Conservation (phyloP, 2,113 vertebrate genomes). For the Melanostigma gelatinosum region DNA sequence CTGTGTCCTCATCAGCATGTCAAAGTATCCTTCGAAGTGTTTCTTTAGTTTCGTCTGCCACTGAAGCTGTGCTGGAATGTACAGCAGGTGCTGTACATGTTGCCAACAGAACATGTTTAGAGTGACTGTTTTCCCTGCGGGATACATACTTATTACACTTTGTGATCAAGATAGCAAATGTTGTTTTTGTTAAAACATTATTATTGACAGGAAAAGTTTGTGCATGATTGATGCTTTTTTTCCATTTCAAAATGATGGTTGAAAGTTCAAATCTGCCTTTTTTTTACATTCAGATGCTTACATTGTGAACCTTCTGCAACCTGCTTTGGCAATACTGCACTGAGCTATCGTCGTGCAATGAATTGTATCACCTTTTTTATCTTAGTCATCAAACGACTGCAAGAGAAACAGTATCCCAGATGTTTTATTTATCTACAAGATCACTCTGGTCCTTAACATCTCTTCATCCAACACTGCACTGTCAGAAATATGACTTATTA, state of each 20-base stretch:
- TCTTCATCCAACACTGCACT: neutral
- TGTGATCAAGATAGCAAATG: neutral
- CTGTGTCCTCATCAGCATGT: conserved; percentile 4
- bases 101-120: neutral
- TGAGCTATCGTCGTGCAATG: neutral
- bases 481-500: neutral
- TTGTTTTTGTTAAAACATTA: neutral
- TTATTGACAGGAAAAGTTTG: neutral
- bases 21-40: neutral
- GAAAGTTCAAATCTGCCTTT: neutral
- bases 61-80: neutral
- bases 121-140: neutral
- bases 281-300: neutral
- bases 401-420: neutral
- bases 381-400: neutral
- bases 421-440: neutral
- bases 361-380: neutral
- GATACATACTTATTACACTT: neutral
- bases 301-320: neutral
- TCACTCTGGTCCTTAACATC: neutral
- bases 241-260: neutral
- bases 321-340: neutral
- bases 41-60: neutral
- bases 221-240: neutral
- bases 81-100: neutral